Evolutionary conservation across 2,113 vertebrate species (phyloP).

Genomic region (Chionis minor): DNA sequence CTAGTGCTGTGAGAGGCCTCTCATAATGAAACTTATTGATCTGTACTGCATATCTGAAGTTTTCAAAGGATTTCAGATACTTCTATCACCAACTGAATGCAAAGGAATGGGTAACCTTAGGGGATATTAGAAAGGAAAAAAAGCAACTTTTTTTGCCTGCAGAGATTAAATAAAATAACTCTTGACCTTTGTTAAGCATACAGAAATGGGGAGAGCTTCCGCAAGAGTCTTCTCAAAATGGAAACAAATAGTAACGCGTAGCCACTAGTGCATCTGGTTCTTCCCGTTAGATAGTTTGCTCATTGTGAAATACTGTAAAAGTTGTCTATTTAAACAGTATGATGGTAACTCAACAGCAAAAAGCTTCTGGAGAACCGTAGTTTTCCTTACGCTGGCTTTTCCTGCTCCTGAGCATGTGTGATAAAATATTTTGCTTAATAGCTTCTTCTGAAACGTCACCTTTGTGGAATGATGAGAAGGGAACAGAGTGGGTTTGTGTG

Average conservation of each 20-base stretch:
- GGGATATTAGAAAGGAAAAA: background rate
- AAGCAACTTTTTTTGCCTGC: background rate
- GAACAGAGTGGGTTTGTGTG: background rate
- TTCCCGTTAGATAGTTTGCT: background rate
- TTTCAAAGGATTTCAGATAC: background rate
- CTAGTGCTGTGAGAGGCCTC: background rate
- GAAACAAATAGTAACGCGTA: background rate
- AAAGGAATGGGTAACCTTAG: background rate
- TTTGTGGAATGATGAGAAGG: background rate
- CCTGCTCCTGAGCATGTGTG: rapidly evolving
- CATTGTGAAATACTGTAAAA: background rate
- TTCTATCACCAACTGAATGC: background rate
- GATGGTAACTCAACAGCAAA: background rate
- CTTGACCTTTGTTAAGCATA: background rate
- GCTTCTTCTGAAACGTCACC: background rate
- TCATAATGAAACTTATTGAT: background rate
- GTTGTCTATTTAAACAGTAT: background rate
- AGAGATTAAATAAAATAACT: background rate
- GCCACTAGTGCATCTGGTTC: background rate
- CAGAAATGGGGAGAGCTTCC: background rate
- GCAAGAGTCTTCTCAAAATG: background rate
- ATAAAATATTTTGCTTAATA: background rate
- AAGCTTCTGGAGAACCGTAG: background rate
- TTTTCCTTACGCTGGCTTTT: background rate
- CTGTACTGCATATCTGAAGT: background rate